Evolutionary conservation across 2,797 vertebrate species (phyloP).

Genomic region (Leptatherina wallacei): DNA sequence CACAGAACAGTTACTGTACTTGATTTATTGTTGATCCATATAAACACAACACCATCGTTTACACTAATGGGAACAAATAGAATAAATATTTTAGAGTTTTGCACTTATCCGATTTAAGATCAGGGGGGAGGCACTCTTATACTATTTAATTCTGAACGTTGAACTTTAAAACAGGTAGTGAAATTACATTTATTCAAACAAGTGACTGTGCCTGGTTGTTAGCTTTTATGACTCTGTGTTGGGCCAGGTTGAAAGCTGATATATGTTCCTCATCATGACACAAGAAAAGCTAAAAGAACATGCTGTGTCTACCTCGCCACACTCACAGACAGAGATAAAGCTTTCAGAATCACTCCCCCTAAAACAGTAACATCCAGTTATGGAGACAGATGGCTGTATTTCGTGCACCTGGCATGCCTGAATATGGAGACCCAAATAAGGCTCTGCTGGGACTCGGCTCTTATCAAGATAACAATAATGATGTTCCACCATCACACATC

Average conservation of each 20-base stretch:
- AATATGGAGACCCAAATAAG: constrained; percentile 50
- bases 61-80: no score
- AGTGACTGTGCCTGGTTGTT: not conserved
- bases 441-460: constrained; percentile 60
- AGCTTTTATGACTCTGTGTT: not conserved
- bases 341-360: constrained; percentile 61
- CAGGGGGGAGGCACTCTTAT: not conserved
- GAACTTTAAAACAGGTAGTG: not conserved
- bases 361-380: constrained; percentile 77
- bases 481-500: constrained; percentile 52
- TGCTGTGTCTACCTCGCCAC: constrained; percentile 19
- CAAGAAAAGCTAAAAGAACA: not conserved
- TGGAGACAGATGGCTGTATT: constrained; percentile 82
- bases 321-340: constrained; percentile 43
- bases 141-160: not conserved
- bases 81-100: not conserved
- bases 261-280: not conserved
- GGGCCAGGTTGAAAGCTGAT: not conserved
- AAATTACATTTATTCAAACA: not conserved
- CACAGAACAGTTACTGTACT: no score
- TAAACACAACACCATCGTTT: not conserved
- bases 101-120: not conserved
- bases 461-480: constrained; percentile 63
- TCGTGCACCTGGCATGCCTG: constrained; percentile 47
- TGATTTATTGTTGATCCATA: not conserved